Conservation (phyloP, 1,140 invertebrate species). For the Pygmarrhopalites habei region DNA sequence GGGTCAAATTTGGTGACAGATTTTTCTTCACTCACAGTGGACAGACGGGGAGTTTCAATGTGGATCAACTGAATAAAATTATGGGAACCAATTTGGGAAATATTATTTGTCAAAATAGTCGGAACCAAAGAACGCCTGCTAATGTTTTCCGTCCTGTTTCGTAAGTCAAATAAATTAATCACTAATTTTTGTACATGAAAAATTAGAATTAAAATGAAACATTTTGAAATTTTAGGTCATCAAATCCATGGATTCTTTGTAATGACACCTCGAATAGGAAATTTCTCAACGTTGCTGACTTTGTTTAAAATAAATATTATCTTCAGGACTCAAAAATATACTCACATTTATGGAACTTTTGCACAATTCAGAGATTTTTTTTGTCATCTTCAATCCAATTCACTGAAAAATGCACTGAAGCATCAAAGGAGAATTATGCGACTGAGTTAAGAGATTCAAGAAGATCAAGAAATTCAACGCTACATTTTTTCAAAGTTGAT, state of each 20-base stretch:
- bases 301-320: too few relatives aligned
- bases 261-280: background rate
- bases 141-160: slow-evolving; percentile 45
- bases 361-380: too few relatives aligned
- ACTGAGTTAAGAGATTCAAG: too few relatives aligned
- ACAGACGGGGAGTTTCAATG: slow-evolving; percentile 47
- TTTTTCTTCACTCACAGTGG: slow-evolving; percentile 54
- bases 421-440: too few relatives aligned
- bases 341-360: too few relatives aligned
- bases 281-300: background rate
- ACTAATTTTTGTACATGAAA: background rate
- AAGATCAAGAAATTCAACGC: too few relatives aligned
- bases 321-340: too few relatives aligned
- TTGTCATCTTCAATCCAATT: too few relatives aligned
- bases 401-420: too few relatives aligned
- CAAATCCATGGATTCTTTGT: background rate
- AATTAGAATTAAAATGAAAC: background rate
- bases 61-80: slow-evolving; percentile 53
- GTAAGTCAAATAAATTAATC: background rate
- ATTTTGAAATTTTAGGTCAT: background rate
- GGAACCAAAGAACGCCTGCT: slow-evolving; percentile 43
- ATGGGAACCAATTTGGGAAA: slow-evolving; percentile 50
- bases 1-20: slow-evolving; percentile 45
- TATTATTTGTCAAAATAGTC: slow-evolving; percentile 54
- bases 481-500: too few relatives aligned